These are phyloP conservation scores for Phyllopteryx taeniolatus DNA, from an alignment of 2,113 vertebrate genomes.

Conservation along the genomic window DNA sequence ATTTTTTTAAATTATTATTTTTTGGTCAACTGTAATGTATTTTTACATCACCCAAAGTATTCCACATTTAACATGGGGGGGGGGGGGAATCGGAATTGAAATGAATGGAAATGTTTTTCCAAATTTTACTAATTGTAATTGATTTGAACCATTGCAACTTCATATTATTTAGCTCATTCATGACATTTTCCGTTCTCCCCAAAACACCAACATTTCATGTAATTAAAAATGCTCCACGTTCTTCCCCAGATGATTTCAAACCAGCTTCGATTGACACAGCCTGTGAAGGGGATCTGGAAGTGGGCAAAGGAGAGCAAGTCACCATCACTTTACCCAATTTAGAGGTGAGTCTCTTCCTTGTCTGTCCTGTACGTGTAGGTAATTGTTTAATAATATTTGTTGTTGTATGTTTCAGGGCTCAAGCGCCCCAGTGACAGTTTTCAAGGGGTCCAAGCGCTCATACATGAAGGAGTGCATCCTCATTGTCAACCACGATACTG, in stretches of 20 bases:
- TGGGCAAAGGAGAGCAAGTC: constrained; percentile 97
- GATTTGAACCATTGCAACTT: too few species aligned
- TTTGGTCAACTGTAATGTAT: too few species aligned
- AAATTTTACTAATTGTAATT: too few species aligned
- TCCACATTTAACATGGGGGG: not conserved
- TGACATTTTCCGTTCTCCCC: too few species aligned
- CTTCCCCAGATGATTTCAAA: constrained; percentile 92
- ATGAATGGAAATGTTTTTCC: too few species aligned
- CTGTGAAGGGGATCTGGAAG: constrained; percentile 93
- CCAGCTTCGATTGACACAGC: constrained; percentile 95
- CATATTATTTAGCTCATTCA: too few species aligned
- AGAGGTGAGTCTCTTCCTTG: constrained; percentile 75
- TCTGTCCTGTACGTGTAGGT: not conserved
- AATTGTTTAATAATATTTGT: not conserved
- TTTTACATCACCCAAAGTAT: not conserved
- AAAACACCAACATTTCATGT: not conserved
- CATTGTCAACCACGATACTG: constrained; percentile 97
- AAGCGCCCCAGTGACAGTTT: constrained; percentile 90
- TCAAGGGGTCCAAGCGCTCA: constrained; percentile 96
- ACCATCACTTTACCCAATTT: constrained; percentile 96
- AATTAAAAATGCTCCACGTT: constrained; percentile 1
- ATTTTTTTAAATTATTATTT: not conserved
- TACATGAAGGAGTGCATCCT: constrained; percentile 98
- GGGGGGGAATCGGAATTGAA: too few species aligned
- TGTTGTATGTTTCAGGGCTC: constrained; percentile 77